phyloP scores from a whole-genome alignment of 2,888 invertebrate genomes.

The Leuctra nigra region DNA sequence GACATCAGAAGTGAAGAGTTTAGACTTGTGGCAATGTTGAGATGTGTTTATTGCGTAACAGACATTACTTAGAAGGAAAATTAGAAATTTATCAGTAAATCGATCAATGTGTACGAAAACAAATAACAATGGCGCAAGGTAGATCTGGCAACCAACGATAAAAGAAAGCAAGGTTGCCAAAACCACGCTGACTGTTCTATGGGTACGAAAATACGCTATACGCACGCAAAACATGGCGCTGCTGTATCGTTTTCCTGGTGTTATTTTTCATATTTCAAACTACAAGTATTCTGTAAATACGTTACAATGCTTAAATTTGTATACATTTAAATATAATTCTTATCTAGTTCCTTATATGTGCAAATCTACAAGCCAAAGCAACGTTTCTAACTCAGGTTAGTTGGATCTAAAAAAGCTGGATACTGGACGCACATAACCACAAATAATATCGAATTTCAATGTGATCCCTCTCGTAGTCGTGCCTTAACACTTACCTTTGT shows the following conservation, averaged over 20 bases:
- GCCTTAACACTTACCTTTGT: background rate
- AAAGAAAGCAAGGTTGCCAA: no score
- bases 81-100: no score
- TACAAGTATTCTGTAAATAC: slow-evolving; percentile 3
- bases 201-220: no score
- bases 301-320: background rate
- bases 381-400: background rate
- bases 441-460: background rate
- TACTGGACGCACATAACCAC: background rate
- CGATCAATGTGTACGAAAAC: no score
- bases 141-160: no score
- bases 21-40: no score
- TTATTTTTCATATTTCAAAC: slow-evolving; percentile 5
- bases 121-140: no score
- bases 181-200: no score
- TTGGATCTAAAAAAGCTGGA: background rate
- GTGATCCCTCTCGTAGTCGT: background rate
- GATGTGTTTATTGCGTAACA: no score
- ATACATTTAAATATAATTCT: background rate
- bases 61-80: no score
- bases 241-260: background rate
- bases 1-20: no score
- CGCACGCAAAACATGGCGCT: slow-evolving; percentile 7
- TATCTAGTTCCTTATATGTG: background rate
- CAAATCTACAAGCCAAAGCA: slow-evolving; percentile 6